Evolutionary conservation across 2,888 invertebrate species (phyloP), one percentile per base, ranked within the genome.

Genomic region (Gandaritis pyraliata): DNA sequence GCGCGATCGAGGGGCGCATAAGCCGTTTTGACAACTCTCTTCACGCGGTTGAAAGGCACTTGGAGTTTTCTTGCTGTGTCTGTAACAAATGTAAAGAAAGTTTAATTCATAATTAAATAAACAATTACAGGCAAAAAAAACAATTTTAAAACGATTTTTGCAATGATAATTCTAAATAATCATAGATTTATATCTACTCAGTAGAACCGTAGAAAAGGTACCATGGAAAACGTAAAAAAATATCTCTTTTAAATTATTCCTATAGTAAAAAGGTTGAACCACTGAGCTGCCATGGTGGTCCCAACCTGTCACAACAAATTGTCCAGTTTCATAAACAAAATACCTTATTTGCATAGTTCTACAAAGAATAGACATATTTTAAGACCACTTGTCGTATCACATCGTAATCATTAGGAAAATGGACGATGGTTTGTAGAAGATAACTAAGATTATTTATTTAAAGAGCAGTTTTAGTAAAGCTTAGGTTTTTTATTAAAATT

Each of bases 1-100:
- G 94, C 94, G 63, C 94, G 93, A 61, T 95, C 95, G 29, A 96
- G 76, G 0, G 95, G 95, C 38, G 93, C 86, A 75, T 95, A 95
- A 36, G 93, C 80, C 66, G 87, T 86, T 75, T 75, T 87, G 68
- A 80, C 85, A 53, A 87, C 74, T 1, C 72, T 68, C 39, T 87
- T 56, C 13, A 80, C 76, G 47, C 77, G 72, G 1, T 77, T 70
- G 2, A 77, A 72, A 0, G 81, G 94, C 41, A 77, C 84, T 64
- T 81, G 89, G 74, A 80, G 86, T 71, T 76, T 93, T 77, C 74
- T 88, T 67, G 76, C 93, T 76, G 81, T 72, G 71, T 83, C 92
- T 92, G 83, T 7, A 66, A 62, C 36, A 53, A 64, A 46, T 43
- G 33, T 8, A 1, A 15, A 16, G 16, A 8, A n/a, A n/a, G n/a